Conservation (phyloP, 2,888 invertebrate species). For the Meteorus cinctellus region DNA sequence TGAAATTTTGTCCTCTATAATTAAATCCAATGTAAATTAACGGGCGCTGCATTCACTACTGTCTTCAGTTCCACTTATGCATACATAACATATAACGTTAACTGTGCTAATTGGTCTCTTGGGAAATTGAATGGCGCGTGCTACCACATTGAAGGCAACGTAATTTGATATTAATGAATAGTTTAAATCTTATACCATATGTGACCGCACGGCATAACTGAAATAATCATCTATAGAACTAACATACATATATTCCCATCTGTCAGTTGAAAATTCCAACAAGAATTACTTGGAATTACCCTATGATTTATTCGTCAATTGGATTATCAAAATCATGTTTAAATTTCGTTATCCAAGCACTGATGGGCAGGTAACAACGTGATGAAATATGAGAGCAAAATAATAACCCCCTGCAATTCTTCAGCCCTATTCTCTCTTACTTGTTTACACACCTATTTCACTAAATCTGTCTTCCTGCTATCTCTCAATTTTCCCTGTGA, state of each 20-base stretch:
- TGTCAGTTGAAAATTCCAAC: too few relatives aligned
- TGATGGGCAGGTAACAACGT: not conserved
- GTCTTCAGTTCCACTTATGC: not conserved
- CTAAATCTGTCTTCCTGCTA: not conserved
- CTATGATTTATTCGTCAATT: not conserved
- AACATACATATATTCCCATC: too few relatives aligned
- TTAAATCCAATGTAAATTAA: not conserved
- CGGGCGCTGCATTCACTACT: too few relatives aligned
- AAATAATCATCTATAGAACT: too few relatives aligned
- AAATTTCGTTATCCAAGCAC: not conserved
- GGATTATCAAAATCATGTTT: not conserved
- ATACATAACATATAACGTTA: conserved; percentile 7
- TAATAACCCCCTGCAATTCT: not conserved
- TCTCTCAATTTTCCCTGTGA: not conserved
- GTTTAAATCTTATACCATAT: not conserved
- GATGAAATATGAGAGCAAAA: not conserved
- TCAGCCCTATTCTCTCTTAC: too few relatives aligned
- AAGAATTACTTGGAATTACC: too few relatives aligned
- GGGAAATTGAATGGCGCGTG: conserved; percentile 13
- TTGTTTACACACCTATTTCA: not conserved
- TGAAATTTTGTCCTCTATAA: not conserved
- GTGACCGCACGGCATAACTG: too few relatives aligned
- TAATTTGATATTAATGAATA: not conserved
- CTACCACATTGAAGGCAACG: not conserved
- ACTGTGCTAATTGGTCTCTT: conserved; percentile 29